phyloP scores from a whole-genome alignment of 1,140 invertebrate genomes.

The Cephus cinctus region DNA sequence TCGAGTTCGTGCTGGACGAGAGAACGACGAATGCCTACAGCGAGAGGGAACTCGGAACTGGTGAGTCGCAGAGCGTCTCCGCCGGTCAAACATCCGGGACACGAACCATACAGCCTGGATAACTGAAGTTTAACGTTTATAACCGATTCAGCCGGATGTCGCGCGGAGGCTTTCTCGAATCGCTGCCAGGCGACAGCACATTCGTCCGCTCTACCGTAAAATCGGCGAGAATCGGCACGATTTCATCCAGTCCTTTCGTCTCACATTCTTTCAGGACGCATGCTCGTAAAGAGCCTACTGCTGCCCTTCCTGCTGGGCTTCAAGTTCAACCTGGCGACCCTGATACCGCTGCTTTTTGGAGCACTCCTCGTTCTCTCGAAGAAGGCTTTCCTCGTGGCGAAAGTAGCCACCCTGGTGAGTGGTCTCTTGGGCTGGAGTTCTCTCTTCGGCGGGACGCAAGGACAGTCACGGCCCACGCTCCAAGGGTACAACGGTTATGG shows the following conservation, averaged over 20 bases:
- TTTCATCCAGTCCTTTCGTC: no score
- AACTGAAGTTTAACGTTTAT: no score
- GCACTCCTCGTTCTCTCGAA: conserved; percentile 68
- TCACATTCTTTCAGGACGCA: conserved; percentile 61
- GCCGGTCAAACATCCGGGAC: neutral
- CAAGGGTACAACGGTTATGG: conserved; percentile 8
- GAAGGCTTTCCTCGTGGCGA: conserved; percentile 71
- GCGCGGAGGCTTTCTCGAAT: neutral
- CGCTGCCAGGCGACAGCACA: neutral
- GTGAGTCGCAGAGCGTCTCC: conserved; percentile 22
- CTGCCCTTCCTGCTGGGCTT: conserved; percentile 72
- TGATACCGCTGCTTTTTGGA: conserved; percentile 71
- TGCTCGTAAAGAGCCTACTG: conserved; percentile 67
- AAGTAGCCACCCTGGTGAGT: conserved; percentile 68
- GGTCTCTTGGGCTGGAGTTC: conserved; percentile 63
- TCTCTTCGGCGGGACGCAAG: conserved; percentile 14
- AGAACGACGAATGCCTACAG: conserved; percentile 35
- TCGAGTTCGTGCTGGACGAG: conserved; percentile 72
- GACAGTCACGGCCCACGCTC: conserved; percentile 16
- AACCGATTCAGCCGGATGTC: neutral
- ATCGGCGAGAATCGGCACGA: no score
- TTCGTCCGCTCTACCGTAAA: no score
- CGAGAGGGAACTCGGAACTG: conserved; percentile 44
- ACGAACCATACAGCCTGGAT: no score
- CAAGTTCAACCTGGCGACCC: conserved; percentile 72